A percentile compares a stretch with the other conserved stretches of the same genome.
phyloP scores from a whole-genome alignment of 2,797 vertebrate species.

The Chaenodraco wilsoni region DNA sequence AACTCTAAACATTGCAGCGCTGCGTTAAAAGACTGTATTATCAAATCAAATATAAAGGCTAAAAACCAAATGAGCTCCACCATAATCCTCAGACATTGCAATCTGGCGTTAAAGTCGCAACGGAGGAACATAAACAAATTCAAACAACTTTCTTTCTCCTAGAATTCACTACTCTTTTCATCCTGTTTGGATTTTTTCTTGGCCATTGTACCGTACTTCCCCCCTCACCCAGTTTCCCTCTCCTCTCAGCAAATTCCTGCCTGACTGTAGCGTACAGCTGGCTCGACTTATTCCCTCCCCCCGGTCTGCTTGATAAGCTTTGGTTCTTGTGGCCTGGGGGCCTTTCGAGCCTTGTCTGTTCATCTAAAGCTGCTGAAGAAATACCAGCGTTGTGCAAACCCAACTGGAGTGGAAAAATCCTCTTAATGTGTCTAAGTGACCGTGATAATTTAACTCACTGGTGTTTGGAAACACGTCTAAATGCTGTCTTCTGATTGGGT shows the following conservation, averaged over 20 bases:
- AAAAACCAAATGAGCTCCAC: too few relatives aligned
- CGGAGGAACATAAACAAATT: too few relatives aligned
- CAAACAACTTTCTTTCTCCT: neutral
- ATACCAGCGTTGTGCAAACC: conserved; percentile 24
- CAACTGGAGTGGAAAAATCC: conserved; percentile 28
- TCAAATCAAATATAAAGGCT: too few relatives aligned
- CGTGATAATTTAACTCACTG: neutral
- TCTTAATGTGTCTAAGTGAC: conserved; percentile 32
- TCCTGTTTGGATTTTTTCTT: conserved; percentile 11
- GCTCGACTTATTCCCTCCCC: conserved; percentile 52
- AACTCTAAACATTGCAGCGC: too few relatives aligned
- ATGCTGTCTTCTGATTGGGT: neutral
- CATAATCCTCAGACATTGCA: too few relatives aligned
- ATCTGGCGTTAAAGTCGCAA: too few relatives aligned
- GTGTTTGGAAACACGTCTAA: conserved; percentile 13
- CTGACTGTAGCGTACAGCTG: conserved; percentile 65
- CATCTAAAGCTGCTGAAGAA: conserved; percentile 47
- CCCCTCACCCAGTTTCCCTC: conserved; percentile 30
- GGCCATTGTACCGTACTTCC: neutral
- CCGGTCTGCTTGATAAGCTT: conserved; percentile 58
- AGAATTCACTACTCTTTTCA: neutral
- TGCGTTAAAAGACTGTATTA: too few relatives aligned
- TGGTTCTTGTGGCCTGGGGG: conserved; percentile 48
- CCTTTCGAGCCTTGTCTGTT: conserved; percentile 39
- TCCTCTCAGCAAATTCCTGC: conserved; percentile 69